Evolutionary conservation across 2,113 vertebrate species (phyloP).

Genomic region (Sapayoa aenigma): DNA sequence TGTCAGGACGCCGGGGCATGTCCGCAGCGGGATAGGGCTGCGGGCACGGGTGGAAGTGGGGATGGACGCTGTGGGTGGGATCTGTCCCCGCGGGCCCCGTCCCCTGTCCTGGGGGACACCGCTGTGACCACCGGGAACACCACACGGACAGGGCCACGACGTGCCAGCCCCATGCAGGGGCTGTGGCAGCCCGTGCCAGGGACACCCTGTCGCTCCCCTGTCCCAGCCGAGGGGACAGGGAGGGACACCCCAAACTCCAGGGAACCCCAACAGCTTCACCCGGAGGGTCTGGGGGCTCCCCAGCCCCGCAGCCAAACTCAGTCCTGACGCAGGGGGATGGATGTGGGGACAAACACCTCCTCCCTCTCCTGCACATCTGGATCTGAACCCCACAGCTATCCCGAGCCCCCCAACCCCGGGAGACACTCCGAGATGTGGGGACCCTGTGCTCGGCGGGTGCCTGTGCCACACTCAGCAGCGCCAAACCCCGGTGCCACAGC

Average conservation of each 20-base stretch:
- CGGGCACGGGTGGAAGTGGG: neutral
- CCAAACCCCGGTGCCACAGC: neutral
- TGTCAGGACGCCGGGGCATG: accelerated
- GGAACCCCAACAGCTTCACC: neutral
- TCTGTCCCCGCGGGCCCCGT: neutral
- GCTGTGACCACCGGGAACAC: neutral
- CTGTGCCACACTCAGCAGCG: neutral
- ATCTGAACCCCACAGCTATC: neutral
- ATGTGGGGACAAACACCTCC: neutral
- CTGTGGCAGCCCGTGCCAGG: neutral
- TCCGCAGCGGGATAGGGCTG: accelerated
- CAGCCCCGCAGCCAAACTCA: neutral
- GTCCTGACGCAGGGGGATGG: neutral
- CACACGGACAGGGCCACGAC: neutral
- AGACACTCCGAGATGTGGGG: neutral
- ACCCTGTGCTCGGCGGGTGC: neutral
- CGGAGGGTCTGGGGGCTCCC: neutral
- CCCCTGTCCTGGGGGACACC: neutral
- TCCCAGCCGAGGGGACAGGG: neutral
- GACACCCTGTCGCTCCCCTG: neutral
- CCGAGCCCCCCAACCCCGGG: neutral
- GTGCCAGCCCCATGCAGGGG: neutral
- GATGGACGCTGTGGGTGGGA: neutral
- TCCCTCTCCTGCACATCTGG: neutral
- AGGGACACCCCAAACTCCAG: neutral